phyloP scores from a whole-genome alignment of 1,140 invertebrate species.

The Colletes gigas region DNA sequence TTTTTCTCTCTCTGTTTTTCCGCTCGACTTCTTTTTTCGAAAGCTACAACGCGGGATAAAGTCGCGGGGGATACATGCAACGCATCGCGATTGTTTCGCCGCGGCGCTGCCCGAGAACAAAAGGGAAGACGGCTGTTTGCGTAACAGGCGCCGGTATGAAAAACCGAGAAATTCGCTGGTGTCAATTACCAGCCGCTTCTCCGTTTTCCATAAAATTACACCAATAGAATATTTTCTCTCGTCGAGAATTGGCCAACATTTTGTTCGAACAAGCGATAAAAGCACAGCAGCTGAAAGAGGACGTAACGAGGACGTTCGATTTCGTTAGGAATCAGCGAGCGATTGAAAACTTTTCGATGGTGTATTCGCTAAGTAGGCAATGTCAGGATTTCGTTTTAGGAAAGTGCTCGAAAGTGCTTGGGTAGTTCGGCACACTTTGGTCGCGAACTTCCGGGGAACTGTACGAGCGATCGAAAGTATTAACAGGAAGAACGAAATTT shows the following conservation, averaged over 20 bases:
- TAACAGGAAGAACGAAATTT: conserved; percentile 8
- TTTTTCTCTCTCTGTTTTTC: neutral
- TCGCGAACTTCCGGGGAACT: neutral
- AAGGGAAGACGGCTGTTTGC: conserved; percentile 18
- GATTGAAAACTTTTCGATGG: neutral
- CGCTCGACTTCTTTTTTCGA: neutral
- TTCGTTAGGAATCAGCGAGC: no score
- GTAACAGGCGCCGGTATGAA: neutral
- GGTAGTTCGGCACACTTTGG: neutral
- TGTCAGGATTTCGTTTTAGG: neutral
- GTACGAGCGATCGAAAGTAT: conserved; percentile 15
- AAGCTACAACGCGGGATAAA: conserved; percentile 34
- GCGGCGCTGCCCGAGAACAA: conserved; percentile 7
- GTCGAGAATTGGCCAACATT: neutral
- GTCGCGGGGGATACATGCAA: conserved; percentile 12
- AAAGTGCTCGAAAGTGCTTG: conserved; percentile 17
- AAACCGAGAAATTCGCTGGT: conserved; percentile 6
- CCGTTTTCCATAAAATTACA: conserved; percentile 6
- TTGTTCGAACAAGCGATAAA: neutral
- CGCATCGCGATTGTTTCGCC: conserved; percentile 35
- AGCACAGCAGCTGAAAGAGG: no score
- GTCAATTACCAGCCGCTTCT: conserved; percentile 15
- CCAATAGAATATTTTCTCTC: neutral
- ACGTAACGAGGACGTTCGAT: no score
- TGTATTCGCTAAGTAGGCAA: conserved; percentile 14